Evolutionary conservation across 2,113 vertebrate genomes (phyloP), one percentile per base, ranked within the genome.

Genomic region (Grammomys dolichurus): DNA sequence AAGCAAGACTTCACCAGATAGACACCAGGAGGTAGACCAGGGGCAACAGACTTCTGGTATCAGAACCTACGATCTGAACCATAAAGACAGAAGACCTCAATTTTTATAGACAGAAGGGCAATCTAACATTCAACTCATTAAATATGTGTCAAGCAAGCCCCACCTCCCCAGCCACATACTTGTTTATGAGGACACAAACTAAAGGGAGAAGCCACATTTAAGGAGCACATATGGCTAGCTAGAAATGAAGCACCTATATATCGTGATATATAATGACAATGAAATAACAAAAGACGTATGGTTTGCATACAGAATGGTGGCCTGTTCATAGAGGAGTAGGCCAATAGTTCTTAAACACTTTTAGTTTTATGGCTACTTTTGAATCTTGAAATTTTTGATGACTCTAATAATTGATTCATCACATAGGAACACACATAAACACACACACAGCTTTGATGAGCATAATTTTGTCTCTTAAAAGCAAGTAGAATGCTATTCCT

Each of bases 401-500:
- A 86, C 4, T 6, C 60, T n/a, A 72, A 94, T 69, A 89, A 95
- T 56, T 76, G 67, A 87, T 40, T 51, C 11, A 46, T 75, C 73
- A 40, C 43, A 92, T 72, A 6, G 3, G 4, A 77, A 14, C 11
- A 24, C 36, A 70, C 33, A 70, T 36, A 70, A 2, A 17, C 69
- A 72, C 70, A 72, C 65, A 69, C 67, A 72, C 36, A 24, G 65
- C n/a, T 90, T 92, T 96, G 81, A 81, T 91, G 19, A 72, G 94
- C 93, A 88, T 73, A 65, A 54, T 85, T 65, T 13, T 69, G 13
- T 85, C 93, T 96, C 75, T 48, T 3, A 67, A 56, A 90, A 76
- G 69, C 70, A 80, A 80, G n/a, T 22, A 86, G 89, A 56, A 73
- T 58, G 94, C 51, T 84, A 73, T 48, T 14, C 17, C 28, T 26